Conservation (phyloP, 2,888 invertebrate species). For the Pharmacophagus antenor region DNA sequence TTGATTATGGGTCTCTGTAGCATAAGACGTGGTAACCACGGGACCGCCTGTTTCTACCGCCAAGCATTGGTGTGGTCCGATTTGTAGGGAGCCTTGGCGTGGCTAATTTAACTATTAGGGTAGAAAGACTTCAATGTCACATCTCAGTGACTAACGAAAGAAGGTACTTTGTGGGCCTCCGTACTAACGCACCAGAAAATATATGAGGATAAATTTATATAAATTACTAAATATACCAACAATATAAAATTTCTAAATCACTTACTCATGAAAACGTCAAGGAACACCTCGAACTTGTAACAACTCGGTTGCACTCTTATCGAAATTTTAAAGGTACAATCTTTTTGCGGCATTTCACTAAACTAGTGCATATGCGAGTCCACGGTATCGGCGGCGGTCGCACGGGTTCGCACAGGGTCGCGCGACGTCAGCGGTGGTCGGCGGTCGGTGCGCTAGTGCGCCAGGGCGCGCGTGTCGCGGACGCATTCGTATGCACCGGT, state of each 20-base stretch:
- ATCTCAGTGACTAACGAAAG: too few relatives aligned
- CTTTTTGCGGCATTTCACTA: conserved; percentile 76
- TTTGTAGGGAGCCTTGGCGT: too few relatives aligned
- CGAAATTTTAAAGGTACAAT: conserved; percentile 74
- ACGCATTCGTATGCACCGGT: conserved; percentile 50
- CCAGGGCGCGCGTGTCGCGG: conserved; percentile 34
- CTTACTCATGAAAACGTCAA: conserved; percentile 81
- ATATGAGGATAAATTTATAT: too few relatives aligned
- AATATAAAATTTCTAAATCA: conserved; percentile 33
- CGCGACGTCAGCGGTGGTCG: conserved; percentile 27
- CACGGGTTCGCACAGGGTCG: conserved; percentile 32
- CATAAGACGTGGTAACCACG: too few relatives aligned
- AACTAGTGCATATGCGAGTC: conserved; percentile 54
- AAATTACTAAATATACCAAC: too few relatives aligned
- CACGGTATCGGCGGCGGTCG: conserved; percentile 42
- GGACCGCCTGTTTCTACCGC: too few relatives aligned
- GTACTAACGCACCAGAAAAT: too few relatives aligned
- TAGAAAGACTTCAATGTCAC: too few relatives aligned
- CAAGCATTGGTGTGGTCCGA: too few relatives aligned
- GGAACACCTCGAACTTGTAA: conserved; percentile 70
- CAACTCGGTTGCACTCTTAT: conserved; percentile 71
- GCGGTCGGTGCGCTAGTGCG: conserved; percentile 26
- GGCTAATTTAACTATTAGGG: too few relatives aligned
- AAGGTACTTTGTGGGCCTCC: too few relatives aligned
- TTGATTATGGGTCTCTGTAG: too few relatives aligned